Percentiles rank a stretch among this genome's conserved stretches.
phyloP scores from a whole-genome alignment of 1,140 invertebrate species.

The Drosophila mauritiana region DNA sequence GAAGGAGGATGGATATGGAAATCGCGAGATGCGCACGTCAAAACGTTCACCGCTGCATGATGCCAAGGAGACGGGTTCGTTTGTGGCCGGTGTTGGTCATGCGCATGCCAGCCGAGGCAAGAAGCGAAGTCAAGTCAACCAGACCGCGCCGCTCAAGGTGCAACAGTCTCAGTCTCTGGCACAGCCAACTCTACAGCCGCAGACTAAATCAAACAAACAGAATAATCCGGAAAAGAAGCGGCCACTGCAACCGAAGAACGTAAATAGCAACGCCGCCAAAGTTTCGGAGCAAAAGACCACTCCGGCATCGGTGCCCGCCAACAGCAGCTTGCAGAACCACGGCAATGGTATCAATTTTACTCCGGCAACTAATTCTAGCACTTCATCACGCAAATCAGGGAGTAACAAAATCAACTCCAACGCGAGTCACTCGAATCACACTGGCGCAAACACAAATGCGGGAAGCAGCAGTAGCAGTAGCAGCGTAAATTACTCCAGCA shows the following conservation, averaged over 20 bases:
- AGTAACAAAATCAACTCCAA: slow-evolving; percentile 33
- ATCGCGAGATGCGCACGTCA: slow-evolving; percentile 46
- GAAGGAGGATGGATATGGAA: slow-evolving; percentile 51
- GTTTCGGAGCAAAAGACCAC: slow-evolving; percentile 21
- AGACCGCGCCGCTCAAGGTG: slow-evolving; percentile 27
- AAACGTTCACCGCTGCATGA: slow-evolving; percentile 77
- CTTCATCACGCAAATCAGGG: slow-evolving; percentile 44
- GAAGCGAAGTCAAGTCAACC: slow-evolving; percentile 57
- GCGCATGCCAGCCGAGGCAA: slow-evolving; percentile 47
- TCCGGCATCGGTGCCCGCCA: slow-evolving; percentile 3
- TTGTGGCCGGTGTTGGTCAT: slow-evolving; percentile 25
- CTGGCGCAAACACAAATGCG: slow-evolving; percentile 8
- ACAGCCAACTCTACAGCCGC: slow-evolving; percentile 28
- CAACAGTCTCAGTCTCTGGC: slow-evolving; percentile 30
- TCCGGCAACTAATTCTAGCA: slow-evolving; percentile 24
- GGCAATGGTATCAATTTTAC: slow-evolving; percentile 26
- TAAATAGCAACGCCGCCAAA: slow-evolving; percentile 15
- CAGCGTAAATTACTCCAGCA: slow-evolving; percentile 52
- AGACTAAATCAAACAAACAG: slow-evolving; percentile 35
- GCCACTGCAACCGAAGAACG: slow-evolving; percentile 38
- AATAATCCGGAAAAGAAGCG: slow-evolving; percentile 56
- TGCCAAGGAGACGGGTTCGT: slow-evolving; percentile 53
- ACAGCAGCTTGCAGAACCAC: slow-evolving; percentile 18
- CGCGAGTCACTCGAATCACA: slow-evolving; percentile 60
- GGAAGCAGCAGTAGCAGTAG: slow-evolving; percentile 24